Percentiles rank a stretch among this genome's conserved stretches.
Conservation (phyloP, 2,888 invertebrate genomes). For the Ceraclea dissimilis region DNA sequence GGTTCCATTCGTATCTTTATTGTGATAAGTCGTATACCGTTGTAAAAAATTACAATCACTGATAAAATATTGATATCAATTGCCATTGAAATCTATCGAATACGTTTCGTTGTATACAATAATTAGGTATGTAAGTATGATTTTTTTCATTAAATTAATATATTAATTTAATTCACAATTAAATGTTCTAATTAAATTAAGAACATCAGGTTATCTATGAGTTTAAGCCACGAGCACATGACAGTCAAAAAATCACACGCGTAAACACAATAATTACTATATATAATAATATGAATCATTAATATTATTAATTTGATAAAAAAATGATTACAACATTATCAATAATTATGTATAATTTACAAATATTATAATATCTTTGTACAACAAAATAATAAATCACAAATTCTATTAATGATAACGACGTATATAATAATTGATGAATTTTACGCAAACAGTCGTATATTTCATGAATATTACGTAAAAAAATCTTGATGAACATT, state of each 20-base stretch:
- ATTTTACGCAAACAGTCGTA: not conserved
- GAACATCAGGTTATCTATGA: conserved; percentile 18
- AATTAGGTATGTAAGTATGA: too few relatives aligned
- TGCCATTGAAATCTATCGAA: not conserved
- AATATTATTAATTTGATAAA: not conserved
- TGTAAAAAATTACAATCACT: not conserved
- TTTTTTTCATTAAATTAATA: not conserved
- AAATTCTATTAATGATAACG: conserved; percentile 5
- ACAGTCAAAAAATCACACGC: conserved; percentile 25
- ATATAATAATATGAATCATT: not conserved
- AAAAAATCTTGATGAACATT: not conserved
- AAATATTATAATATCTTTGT: conserved; percentile 19
- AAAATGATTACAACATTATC: not conserved
- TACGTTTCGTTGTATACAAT: conserved; percentile 22
- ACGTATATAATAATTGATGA: not conserved
- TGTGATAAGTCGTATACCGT: not conserved
- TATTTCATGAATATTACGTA: not conserved
- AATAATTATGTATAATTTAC: conserved; percentile 14
- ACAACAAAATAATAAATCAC: conserved; percentile 23
- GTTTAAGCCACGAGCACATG: conserved; percentile 26
- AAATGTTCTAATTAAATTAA: conserved; percentile 13
- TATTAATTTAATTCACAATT: conserved; percentile 6
- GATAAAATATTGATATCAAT: not conserved
- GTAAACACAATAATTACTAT: conserved; percentile 20
- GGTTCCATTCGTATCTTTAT: conserved; percentile 1